A percentile compares a stretch with the other conserved stretches of the same genome.
Conservation (phyloP, 2,113 vertebrate species). For the Noctilio leporinus region DNA sequence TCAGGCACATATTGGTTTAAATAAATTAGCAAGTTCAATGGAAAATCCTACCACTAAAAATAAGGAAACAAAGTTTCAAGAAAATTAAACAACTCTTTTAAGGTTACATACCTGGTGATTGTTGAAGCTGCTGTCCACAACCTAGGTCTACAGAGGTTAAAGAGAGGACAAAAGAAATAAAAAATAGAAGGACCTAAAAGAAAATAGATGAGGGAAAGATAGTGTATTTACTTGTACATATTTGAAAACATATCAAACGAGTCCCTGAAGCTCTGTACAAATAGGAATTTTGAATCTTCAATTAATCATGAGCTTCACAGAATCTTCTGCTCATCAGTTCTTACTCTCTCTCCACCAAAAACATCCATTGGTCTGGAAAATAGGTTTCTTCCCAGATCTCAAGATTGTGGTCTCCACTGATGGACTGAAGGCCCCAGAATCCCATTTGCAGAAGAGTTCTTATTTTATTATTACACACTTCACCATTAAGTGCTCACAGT, state of each 20-base stretch:
- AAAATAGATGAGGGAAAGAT: background rate
- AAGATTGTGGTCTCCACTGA: background rate
- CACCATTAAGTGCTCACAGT: slow-evolving; percentile 25
- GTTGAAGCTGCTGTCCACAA: background rate
- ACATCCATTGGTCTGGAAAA: background rate
- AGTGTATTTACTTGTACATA: background rate
- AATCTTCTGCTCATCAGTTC: background rate
- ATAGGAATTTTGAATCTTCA: background rate
- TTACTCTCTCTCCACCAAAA: background rate
- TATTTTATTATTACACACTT: slow-evolving; percentile 34
- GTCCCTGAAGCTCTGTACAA: background rate
- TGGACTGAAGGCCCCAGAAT: slow-evolving; percentile 25
- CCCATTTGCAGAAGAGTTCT: slow-evolving; percentile 26
- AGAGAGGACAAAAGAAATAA: background rate
- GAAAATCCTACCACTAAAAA: background rate
- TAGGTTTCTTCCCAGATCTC: background rate
- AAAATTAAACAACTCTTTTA: background rate
- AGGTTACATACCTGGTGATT: background rate
- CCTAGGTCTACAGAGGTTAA: background rate
- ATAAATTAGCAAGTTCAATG: background rate
- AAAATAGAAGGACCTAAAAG: background rate
- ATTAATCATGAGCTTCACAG: background rate
- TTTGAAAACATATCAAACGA: background rate
- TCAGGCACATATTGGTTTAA: background rate
- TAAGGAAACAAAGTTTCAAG: background rate